These are phyloP conservation scores for Oryzias javanicus DNA, from an alignment of 2,113 vertebrate species.

Conservation along the genomic window DNA sequence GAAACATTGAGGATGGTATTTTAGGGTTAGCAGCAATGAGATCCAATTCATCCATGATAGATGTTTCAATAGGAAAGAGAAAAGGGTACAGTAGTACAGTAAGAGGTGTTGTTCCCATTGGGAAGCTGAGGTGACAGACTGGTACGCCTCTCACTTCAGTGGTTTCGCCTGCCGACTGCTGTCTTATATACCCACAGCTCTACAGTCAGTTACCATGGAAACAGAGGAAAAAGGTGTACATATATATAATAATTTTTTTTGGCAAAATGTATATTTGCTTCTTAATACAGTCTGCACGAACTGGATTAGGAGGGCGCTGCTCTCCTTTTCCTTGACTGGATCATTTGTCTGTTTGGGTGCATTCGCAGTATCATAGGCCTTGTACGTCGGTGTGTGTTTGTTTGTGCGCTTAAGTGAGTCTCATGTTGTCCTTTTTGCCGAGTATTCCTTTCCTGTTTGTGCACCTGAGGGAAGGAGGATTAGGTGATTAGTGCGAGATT, in stretches of 20 bases:
- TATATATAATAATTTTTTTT: conserved; percentile 47
- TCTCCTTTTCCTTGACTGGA: conserved; percentile 26
- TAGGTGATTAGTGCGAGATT: conserved; percentile 66
- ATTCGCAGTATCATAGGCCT: background rate
- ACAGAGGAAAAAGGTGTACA: conserved; percentile 72
- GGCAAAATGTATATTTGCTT: conserved; percentile 54
- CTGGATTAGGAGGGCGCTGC: background rate
- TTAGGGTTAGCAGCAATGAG: conserved; percentile 2
- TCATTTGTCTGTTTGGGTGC: conserved; percentile 12
- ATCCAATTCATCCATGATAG: conserved; percentile 10
- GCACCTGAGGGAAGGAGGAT: conserved; percentile 62
- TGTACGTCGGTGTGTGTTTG: conserved; percentile 5
- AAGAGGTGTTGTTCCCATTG: conserved; percentile 51
- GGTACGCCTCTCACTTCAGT: conserved; percentile 63
- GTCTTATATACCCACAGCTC: conserved; percentile 63
- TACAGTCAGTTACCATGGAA: conserved; percentile 79
- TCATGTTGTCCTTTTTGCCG: conserved; percentile 36
- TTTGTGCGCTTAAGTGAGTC: conserved; percentile 10
- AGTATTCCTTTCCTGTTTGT: conserved; percentile 43
- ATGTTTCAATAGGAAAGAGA: conserved; percentile 11
- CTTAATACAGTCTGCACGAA: conserved; percentile 14
- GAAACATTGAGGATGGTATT: conserved; percentile 8
- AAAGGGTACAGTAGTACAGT: conserved; percentile 64
- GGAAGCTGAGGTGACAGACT: conserved; percentile 68
- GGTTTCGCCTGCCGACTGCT: conserved; percentile 60